Percentiles rank a stretch among this genome's conserved stretches.
phyloP scores from a whole-genome alignment of 2,888 invertebrate species.

The Drosophila meridiana region DNA sequence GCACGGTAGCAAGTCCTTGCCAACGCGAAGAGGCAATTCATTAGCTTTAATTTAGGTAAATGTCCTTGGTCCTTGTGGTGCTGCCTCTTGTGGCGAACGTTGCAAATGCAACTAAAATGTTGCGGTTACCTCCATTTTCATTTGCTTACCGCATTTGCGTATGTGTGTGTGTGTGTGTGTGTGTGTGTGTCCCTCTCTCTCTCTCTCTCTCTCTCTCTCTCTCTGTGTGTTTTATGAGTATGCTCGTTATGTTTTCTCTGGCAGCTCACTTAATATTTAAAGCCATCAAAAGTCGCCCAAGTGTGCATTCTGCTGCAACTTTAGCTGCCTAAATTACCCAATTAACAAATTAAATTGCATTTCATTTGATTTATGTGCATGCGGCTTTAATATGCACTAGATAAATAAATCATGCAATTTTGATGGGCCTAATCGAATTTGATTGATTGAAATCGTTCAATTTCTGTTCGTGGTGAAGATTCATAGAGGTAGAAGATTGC shows the following conservation, averaged over 20 bases:
- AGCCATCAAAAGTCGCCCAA: constrained; percentile 46
- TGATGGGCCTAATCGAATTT: background rate
- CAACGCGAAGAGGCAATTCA: constrained; percentile 77
- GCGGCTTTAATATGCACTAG: background rate
- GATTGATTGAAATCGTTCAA: background rate
- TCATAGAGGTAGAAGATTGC: no score
- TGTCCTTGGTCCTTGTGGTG: constrained; percentile 81
- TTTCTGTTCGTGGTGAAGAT: background rate
- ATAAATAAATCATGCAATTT: background rate
- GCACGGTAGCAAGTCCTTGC: constrained; percentile 54
- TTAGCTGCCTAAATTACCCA: constrained; percentile 32
- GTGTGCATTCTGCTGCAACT: constrained; percentile 40
- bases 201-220: constrained; percentile 8
- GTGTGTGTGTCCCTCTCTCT: constrained; percentile 1
- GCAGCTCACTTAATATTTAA: constrained; percentile 72
- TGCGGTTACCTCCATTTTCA: constrained; percentile 75
- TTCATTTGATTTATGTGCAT: background rate
- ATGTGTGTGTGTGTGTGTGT: constrained; percentile 13
- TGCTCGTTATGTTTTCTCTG: constrained; percentile 39
- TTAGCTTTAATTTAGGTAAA: constrained; percentile 81
- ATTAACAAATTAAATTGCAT: constrained; percentile 49
- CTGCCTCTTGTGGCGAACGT: constrained; percentile 77
- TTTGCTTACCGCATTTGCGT: constrained; percentile 32
- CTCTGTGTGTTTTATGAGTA: constrained; percentile 21
- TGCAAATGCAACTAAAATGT: constrained; percentile 80